phyloP scores from a whole-genome alignment of 2,113 vertebrate genomes.

The Aramus guarauna region DNA sequence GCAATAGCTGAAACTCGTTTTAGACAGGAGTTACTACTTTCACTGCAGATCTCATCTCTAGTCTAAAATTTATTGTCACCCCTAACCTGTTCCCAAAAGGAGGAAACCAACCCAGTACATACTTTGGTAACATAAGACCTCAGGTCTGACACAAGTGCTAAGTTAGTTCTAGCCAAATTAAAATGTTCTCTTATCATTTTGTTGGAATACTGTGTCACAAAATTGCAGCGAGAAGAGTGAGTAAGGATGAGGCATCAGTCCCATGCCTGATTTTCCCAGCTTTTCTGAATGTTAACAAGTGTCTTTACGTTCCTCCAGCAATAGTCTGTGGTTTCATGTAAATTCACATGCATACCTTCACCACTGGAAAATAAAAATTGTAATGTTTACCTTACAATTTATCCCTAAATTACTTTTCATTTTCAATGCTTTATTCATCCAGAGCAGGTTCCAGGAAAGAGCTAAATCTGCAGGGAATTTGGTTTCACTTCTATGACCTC shows the following conservation, averaged over 20 bases:
- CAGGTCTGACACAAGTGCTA: not conserved
- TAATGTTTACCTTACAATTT: constrained; percentile 27
- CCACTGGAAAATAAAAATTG: not conserved
- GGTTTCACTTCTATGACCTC: constrained; percentile 60
- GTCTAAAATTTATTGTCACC: not conserved
- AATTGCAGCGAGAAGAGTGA: not conserved
- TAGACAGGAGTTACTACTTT: not conserved
- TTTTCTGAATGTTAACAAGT: not conserved
- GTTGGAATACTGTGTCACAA: not conserved
- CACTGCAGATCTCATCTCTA: not conserved
- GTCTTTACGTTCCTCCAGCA: not conserved
- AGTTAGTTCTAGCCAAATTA: not conserved
- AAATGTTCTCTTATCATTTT: not conserved
- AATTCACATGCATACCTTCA: not conserved
- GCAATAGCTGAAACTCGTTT: not conserved
- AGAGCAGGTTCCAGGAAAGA: constrained; percentile 60
- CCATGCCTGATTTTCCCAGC: not conserved
- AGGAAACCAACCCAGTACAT: not conserved
- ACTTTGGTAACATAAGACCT: not conserved
- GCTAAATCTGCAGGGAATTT: constrained; percentile 53
- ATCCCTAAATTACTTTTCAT: constrained; percentile 22
- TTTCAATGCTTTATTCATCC: constrained; percentile 57
- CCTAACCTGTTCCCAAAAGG: not conserved
- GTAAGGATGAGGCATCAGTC: not conserved
- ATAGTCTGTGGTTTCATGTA: not conserved